Conservation (phyloP, 2,888 invertebrate species). For the Andrena praecox region DNA sequence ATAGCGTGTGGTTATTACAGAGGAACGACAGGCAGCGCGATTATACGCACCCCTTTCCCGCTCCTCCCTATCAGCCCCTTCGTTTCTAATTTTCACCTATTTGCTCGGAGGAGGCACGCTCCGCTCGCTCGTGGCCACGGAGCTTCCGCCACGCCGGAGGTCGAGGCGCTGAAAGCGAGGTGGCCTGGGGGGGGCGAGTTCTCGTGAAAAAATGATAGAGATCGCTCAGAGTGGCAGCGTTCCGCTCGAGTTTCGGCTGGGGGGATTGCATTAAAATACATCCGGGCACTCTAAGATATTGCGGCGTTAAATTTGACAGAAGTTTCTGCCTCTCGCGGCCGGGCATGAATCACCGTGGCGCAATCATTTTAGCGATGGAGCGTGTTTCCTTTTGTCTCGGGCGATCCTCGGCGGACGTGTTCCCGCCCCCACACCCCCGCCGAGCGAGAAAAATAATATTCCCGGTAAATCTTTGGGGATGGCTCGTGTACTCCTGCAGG, state of each 20-base stretch:
- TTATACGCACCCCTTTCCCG: slow-evolving; percentile 55
- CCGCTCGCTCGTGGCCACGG: neutral
- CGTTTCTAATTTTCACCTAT: slow-evolving; percentile 55
- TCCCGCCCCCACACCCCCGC: slow-evolving; percentile 2
- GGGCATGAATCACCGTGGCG: slow-evolving; percentile 43
- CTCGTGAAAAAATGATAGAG: slow-evolving; percentile 44
- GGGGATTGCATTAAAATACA: slow-evolving; percentile 65
- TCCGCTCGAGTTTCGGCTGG: neutral
- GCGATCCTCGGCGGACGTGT: slow-evolving; percentile 12
- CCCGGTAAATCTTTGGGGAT: slow-evolving; percentile 33
- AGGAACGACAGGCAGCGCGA: slow-evolving; percentile 57
- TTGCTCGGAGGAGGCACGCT: slow-evolving; percentile 21
- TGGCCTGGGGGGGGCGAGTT: neutral
- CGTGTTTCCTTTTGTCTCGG: slow-evolving; percentile 25
- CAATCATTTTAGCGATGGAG: slow-evolving; percentile 46
- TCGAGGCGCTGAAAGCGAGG: neutral
- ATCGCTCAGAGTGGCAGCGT: slow-evolving; percentile 6
- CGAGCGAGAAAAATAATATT: slow-evolving; percentile 28
- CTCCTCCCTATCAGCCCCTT: slow-evolving; percentile 29
- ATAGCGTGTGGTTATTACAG: slow-evolving; percentile 62
- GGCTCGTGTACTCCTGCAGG: slow-evolving; percentile 20
- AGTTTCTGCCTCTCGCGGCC: slow-evolving; percentile 11
- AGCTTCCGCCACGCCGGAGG: neutral
- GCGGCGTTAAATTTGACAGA: slow-evolving; percentile 50
- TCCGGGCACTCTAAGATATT: slow-evolving; percentile 62